Evolutionary conservation across 2,888 invertebrate genomes (phyloP), one percentile per base, ranked within the genome.

Genomic region (Eueremaeus valkanovi): DNA sequence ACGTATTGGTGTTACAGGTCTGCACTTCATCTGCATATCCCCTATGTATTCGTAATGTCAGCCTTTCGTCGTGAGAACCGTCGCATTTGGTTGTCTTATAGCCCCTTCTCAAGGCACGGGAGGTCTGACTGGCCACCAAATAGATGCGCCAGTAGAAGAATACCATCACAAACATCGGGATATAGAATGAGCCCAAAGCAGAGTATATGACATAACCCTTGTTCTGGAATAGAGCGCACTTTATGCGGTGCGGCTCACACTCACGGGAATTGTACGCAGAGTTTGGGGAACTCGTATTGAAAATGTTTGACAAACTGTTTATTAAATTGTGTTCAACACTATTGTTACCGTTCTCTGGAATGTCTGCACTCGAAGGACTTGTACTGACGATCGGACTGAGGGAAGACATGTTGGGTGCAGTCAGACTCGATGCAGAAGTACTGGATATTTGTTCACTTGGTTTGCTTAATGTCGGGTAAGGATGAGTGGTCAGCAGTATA

Each of bases 71-170:
- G 80, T 93, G 92, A 40, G 21, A 73, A n/a, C 73, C 73, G 3
- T 40, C 33, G 8, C 78, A 76, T 75, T 80, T 81, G 27, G 81
- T 81, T 51, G 82, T 81, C 58, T 80, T 79, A 78, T 82, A 80
- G 13, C 80, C 80, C 63, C 80, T 72, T 49, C 78, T 76, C 27
- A 80, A 76, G 58, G 83, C 82, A 16, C 81, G 78, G 3, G 82
- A 82, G 3, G 83, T 83, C 72, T 80, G 80, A 5, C 81, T 79
- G 0, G 97, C 98, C 5, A 96, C 95, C 79, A 92, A 89, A 86
- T 96, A 97, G 81, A 97, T 97, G 81, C 93, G 88, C 92, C 95
- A 95, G 85, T 97, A 97, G 87, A 97, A 96, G 87, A 95, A 96
- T 81, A 95, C 87, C 93, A 97, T 97, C 80, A 97, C 93, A 81